These are phyloP conservation scores for Pollachius pollachius DNA, from an alignment of 2,113 vertebrate species.

Conservation along the genomic window DNA sequence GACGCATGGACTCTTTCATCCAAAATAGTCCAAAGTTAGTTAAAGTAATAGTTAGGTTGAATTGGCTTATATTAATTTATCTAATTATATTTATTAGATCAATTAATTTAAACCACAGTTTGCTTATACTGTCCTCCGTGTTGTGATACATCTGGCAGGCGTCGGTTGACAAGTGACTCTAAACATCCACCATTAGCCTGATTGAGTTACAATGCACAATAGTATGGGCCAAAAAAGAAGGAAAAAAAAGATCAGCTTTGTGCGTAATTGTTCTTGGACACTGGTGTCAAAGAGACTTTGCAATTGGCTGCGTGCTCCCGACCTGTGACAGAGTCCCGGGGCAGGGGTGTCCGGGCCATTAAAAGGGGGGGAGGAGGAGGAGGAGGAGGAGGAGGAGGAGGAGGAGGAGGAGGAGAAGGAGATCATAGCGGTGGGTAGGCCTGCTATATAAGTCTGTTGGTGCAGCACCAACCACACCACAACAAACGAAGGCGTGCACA, in stretches of 20 bases:
- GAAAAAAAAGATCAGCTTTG: conserved; percentile 49
- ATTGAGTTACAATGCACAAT: conserved; percentile 69
- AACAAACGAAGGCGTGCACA: conserved; percentile 14
- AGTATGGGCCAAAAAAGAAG: conserved; percentile 7
- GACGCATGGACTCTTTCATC: too few relatives aligned
- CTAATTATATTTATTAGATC: too few relatives aligned
- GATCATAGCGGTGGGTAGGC: conserved; percentile 34
- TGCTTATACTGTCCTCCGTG: too few relatives aligned
- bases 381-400: conserved; percentile 33
- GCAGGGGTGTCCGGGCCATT: conserved; percentile 41
- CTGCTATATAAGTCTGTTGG: conserved; percentile 52
- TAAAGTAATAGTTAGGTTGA: too few relatives aligned
- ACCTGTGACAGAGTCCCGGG: background rate
- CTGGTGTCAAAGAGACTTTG: conserved; percentile 42
- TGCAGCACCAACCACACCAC: conserved; percentile 33
- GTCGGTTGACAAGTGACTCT: conserved; percentile 28
- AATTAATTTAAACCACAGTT: too few relatives aligned
- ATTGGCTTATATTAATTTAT: too few relatives aligned
- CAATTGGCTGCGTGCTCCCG: conserved; percentile 54
- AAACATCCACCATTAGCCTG: conserved; percentile 38
- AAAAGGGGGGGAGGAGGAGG: conserved; percentile 48
- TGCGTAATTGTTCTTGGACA: conserved; percentile 55
- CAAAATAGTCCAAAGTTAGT: too few relatives aligned
- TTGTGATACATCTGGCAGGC: conserved; percentile 33
- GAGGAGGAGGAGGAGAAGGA: conserved; percentile 47